A percentile compares a stretch with the other conserved stretches of the same genome.
These are phyloP conservation scores for Neotoxoptera formosana DNA, from an alignment of 1,140 invertebrate genomes.

Conservation along the genomic window DNA sequence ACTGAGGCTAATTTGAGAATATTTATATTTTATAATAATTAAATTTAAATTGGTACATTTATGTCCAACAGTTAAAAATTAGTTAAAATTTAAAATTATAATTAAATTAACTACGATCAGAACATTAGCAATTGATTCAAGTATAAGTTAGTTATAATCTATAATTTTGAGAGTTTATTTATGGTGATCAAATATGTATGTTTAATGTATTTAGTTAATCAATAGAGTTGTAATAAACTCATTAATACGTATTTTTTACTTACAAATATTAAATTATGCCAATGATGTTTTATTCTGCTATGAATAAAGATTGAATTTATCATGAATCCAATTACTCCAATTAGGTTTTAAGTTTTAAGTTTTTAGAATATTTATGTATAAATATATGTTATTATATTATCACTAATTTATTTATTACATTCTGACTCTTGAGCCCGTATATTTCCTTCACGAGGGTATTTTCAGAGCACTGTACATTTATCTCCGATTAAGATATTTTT, in stretches of 20 bases:
- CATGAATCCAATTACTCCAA: background rate
- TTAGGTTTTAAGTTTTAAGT: background rate
- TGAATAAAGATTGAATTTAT: background rate
- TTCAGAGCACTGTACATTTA: background rate
- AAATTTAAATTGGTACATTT: background rate
- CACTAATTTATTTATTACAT: background rate
- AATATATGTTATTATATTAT: background rate
- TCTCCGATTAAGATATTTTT: background rate
- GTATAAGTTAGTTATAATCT: background rate
- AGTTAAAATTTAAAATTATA: background rate
- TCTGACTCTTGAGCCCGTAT: background rate
- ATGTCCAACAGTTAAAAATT: background rate
- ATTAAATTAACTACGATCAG: background rate
- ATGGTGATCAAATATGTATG: background rate
- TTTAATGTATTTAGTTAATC: background rate
- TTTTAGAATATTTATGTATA: background rate
- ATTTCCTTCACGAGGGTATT: background rate
- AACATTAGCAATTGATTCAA: background rate
- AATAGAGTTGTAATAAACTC: background rate
- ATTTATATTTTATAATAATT: background rate
- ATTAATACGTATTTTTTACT: background rate
- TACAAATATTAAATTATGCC: background rate
- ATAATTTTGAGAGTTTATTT: background rate
- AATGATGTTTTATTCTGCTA: background rate
- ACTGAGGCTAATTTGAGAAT: background rate